Evolutionary conservation across 2,888 invertebrate genomes (phyloP).

Genomic region (Imbricaverruca yamaguchii): DNA sequence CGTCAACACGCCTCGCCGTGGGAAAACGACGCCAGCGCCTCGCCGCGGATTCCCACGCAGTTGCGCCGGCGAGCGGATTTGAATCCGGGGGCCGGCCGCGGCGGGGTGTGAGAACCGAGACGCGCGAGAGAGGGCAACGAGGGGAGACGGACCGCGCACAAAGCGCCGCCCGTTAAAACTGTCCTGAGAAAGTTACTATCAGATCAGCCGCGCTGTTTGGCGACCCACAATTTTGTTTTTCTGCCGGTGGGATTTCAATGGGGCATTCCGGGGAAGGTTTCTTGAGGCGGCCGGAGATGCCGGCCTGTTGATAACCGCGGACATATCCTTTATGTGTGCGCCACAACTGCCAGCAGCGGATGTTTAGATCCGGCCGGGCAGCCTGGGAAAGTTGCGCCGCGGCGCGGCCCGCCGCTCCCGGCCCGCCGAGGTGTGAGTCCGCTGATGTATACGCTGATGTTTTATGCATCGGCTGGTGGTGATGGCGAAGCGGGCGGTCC

Average conservation of each 20-base stretch:
- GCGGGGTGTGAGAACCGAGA: slow-evolving; percentile 37
- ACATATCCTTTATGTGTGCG: slow-evolving; percentile 5
- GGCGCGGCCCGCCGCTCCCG: background rate
- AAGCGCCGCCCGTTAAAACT: slow-evolving; percentile 35
- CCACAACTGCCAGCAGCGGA: background rate
- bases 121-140: slow-evolving; percentile 4
- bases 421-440: background rate
- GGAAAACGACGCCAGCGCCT: slow-evolving; percentile 27
- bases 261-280: slow-evolving; percentile 19
- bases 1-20: slow-evolving; percentile 25
- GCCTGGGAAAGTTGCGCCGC: background rate
- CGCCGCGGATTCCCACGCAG: slow-evolving; percentile 22
- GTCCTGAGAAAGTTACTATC: slow-evolving; percentile 28
- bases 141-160: slow-evolving; percentile 14
- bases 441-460: background rate
- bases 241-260: slow-evolving; percentile 18
- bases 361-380: background rate
- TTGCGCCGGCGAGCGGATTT: slow-evolving; percentile 14
- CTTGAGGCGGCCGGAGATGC: background rate
- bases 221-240: slow-evolving; percentile 17
- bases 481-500: too few species aligned
- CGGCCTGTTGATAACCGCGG: slow-evolving; percentile 12
- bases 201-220: background rate
- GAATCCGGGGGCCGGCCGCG: slow-evolving; percentile 22
- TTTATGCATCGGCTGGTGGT: background rate